These are phyloP conservation scores for Onychostruthus taczanowskii DNA, from an alignment of 2,113 vertebrate species.

Conservation along the genomic window DNA sequence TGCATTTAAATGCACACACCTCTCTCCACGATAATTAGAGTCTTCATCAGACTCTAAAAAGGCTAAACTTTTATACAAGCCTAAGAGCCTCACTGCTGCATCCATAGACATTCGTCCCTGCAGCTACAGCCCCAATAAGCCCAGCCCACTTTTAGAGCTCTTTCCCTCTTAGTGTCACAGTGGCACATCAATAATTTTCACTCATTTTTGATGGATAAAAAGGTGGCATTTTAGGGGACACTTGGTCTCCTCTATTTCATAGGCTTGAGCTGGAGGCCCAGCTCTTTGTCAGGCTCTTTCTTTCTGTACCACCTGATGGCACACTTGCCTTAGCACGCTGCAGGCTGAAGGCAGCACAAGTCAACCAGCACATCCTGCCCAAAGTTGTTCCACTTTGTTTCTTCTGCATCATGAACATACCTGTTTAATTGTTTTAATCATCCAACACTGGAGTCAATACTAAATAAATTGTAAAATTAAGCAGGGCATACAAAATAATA, in stretches of 20 bases:
- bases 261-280: not conserved
- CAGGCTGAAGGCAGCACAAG: not conserved
- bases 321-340: not conserved
- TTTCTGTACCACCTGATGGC: constrained; percentile 56
- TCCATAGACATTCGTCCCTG: not conserved
- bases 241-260: not conserved
- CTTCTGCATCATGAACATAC: not conserved
- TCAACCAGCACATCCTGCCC: not conserved
- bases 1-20: not conserved
- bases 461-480: not conserved
- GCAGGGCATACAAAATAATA: not conserved
- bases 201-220: not conserved
- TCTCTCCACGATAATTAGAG: not conserved
- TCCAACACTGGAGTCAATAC: not conserved
- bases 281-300: not conserved
- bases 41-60: not conserved
- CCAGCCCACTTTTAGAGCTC: not conserved
- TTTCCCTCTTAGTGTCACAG: not conserved
- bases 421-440: not conserved
- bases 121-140: not conserved
- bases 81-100: not conserved
- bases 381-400: not conserved
- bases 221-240: not conserved
- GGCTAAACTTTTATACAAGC: not conserved
- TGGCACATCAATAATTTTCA: not conserved